phyloP scores from a whole-genome alignment of 2,113 vertebrate species.

The Protobothrops flavoviridis region DNA sequence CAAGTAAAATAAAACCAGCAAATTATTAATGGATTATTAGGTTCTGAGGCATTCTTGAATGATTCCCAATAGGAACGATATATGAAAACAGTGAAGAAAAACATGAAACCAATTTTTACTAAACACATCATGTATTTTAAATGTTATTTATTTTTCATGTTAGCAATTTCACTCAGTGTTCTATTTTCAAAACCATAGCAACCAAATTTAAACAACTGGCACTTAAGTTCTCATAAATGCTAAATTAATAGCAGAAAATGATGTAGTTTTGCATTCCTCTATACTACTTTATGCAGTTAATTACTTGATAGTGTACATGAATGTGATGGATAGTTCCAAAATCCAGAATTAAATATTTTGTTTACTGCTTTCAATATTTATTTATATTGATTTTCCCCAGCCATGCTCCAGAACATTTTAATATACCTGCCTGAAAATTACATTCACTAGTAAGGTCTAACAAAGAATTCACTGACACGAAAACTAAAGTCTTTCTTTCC shows the following conservation, averaged over 20 bases:
- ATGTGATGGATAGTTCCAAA: background rate
- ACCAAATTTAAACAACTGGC: conserved; percentile 43
- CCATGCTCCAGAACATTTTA: conserved; percentile 33
- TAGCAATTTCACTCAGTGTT: conserved; percentile 16
- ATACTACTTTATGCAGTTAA: conserved; percentile 45
- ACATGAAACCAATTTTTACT: background rate
- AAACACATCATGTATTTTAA: background rate
- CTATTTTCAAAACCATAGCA: conserved; percentile 30
- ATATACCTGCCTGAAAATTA: conserved; percentile 23
- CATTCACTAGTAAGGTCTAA: conserved; percentile 17
- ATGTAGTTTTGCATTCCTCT: conserved; percentile 47
- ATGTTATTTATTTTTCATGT: conserved; percentile 42
- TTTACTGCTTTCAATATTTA: conserved; percentile 24
- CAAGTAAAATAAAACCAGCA: conserved; percentile 22
- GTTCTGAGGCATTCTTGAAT: conserved; percentile 42
- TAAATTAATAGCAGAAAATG: conserved; percentile 47
- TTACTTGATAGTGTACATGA: background rate
- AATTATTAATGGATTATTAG: conserved; percentile 36
- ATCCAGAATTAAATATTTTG: background rate
- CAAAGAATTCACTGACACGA: conserved; percentile 32
- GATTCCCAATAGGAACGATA: background rate
- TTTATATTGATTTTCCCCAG: conserved; percentile 19
- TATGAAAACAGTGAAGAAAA: background rate
- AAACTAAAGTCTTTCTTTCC: conserved; percentile 26
- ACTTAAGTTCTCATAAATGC: conserved; percentile 50